These are phyloP conservation scores for Chaenocephalus aceratus DNA, from an alignment of 2,113 vertebrate genomes.

Conservation along the genomic window DNA sequence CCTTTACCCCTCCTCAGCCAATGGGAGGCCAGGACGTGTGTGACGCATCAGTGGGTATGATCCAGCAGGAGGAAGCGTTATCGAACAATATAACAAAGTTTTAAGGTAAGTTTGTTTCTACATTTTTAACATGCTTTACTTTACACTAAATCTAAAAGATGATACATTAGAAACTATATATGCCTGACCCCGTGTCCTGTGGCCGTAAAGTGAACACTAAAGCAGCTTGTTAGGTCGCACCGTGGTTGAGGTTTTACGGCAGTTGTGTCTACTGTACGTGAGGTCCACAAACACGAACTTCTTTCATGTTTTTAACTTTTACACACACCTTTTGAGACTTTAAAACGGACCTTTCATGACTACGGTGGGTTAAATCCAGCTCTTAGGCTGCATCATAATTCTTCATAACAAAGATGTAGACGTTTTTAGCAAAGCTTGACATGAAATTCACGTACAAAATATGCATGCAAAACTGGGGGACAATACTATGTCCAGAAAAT, in stretches of 20 bases:
- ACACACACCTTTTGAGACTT: neutral
- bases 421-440: too few relatives aligned
- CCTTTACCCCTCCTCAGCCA: slow-evolving; percentile 48
- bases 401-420: neutral
- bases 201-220: neutral
- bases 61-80: slow-evolving; percentile 61
- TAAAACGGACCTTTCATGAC: neutral
- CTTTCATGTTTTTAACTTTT: neutral
- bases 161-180: rapidly evolving
- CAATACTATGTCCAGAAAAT: neutral
- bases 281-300: slow-evolving; percentile 2
- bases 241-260: slow-evolving; percentile 34
- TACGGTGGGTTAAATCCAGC: neutral
- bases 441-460: neutral
- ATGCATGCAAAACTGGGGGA: too few relatives aligned
- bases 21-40: slow-evolving; percentile 42
- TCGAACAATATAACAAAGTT: slow-evolving; percentile 68
- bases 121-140: slow-evolving; percentile 6
- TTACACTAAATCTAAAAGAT: neutral
- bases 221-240: neutral
- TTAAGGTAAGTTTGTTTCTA: slow-evolving; percentile 70
- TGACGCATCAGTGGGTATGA: slow-evolving; percentile 57
- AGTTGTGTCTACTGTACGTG: slow-evolving; percentile 43
- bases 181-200: neutral
- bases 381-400: neutral